Conservation (phyloP, 2,888 invertebrate genomes). For the Pollenia angustigena region DNA sequence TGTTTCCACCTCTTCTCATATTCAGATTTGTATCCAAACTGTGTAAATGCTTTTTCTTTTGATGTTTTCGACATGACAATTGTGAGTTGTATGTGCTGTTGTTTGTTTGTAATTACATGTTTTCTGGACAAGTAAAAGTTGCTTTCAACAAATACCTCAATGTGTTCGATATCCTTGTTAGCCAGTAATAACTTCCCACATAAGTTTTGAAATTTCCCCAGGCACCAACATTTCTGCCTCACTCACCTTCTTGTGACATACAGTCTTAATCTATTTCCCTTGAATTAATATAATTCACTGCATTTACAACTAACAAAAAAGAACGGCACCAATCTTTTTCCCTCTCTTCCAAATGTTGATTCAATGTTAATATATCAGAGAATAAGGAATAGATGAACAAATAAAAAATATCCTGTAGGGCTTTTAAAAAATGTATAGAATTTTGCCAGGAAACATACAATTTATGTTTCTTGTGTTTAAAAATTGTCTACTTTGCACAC, state of each 20-base stretch:
- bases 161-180: conserved; percentile 47
- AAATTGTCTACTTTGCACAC: conserved; percentile 58
- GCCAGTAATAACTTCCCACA: conserved; percentile 34
- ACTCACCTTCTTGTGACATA: conserved; percentile 6
- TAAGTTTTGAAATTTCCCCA: conserved; percentile 35
- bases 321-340: not conserved
- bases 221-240: conserved; percentile 21
- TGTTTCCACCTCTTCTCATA: not conserved
- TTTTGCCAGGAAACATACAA: conserved; percentile 62
- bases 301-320: conserved; percentile 39
- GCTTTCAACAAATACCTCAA: conserved; percentile 12
- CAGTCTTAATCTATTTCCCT: conserved; percentile 45
- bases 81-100: conserved; percentile 6
- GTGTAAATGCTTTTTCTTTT: conserved; percentile 9
- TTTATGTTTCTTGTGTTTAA: conserved; percentile 66
- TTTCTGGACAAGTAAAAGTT: conserved; percentile 6
- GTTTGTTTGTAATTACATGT: conserved; percentile 22
- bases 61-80: conserved; percentile 33
- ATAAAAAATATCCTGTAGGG: conserved; percentile 46
- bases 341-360: conserved; percentile 42
- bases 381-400: conserved; percentile 41
- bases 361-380: conserved; percentile 24
- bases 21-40: not conserved
- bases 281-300: conserved; percentile 51
- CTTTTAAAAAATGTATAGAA: conserved; percentile 37